phyloP scores from a whole-genome alignment of 2,113 vertebrate species.

The Arothron firmamentum region DNA sequence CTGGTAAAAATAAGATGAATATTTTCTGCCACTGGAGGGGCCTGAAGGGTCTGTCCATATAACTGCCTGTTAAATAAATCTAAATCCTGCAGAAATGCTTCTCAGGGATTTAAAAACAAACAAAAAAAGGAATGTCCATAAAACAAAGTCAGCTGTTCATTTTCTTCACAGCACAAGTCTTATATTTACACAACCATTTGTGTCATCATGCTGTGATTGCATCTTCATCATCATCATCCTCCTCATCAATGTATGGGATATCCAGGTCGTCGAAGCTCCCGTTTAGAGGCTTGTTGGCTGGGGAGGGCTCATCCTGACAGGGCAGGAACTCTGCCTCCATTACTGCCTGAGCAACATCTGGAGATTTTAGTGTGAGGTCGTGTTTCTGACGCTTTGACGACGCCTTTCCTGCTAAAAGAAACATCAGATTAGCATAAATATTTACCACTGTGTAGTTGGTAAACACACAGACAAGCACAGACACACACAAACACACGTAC shows the following conservation, averaged over 20 bases:
- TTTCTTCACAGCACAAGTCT: conserved; percentile 4
- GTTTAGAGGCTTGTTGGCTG: conserved; percentile 29
- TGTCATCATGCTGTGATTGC: conserved; percentile 6
- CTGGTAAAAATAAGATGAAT: conserved; percentile 1
- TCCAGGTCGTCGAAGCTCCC: conserved; percentile 78
- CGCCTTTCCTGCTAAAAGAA: conserved; percentile 39
- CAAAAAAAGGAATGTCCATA: conserved; percentile 15
- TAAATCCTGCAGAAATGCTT: conserved; percentile 17
- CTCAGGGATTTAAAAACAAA: conserved; percentile 45
- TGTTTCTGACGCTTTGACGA: neutral
- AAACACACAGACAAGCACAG: too few species aligned
- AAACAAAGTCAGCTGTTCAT: conserved; percentile 49
- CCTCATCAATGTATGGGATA: conserved; percentile 78
- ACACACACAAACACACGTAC: neutral
- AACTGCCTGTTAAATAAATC: conserved; percentile 31
- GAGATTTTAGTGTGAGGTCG: conserved; percentile 64
- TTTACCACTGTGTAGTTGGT: neutral
- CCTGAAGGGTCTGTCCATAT: conserved; percentile 7
- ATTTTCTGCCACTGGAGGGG: conserved; percentile 17
- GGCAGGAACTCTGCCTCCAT: conserved; percentile 52
- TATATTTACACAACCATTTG: conserved; percentile 15
- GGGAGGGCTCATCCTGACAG: conserved; percentile 14
- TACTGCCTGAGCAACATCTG: conserved; percentile 71
- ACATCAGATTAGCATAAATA: conserved; percentile 8
- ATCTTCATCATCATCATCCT: conserved; percentile 29